Conservation (phyloP, 1,140 invertebrate species). For the Zaprionus lachaisei region DNA sequence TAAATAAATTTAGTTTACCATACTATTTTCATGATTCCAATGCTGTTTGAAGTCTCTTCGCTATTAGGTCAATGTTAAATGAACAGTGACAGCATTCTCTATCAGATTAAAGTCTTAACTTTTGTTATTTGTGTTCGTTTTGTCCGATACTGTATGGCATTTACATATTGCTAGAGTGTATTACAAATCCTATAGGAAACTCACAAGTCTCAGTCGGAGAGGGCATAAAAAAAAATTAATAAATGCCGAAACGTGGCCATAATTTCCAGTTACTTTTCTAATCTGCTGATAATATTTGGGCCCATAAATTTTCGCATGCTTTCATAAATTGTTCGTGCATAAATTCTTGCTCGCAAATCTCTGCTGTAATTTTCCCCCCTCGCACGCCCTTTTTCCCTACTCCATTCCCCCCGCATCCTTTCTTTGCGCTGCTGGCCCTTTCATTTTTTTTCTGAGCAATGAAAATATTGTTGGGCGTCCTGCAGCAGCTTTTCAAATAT, state of each 20-base stretch:
- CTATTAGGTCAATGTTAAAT: too few species aligned
- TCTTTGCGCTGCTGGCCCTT: not conserved
- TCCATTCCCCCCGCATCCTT: not conserved
- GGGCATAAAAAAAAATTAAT: constrained; percentile 35
- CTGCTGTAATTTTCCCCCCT: constrained; percentile 2
- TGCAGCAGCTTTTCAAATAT: constrained; percentile 69
- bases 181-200: not conserved
- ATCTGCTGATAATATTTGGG: constrained; percentile 68
- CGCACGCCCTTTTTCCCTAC: not conserved
- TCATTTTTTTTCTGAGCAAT: constrained; percentile 26
- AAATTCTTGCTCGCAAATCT: constrained; percentile 60
- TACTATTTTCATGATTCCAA: too few species aligned
- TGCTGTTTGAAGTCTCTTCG: too few species aligned
- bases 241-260: constrained; percentile 46
- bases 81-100: too few species aligned
- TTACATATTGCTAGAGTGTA: too few species aligned
- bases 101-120: too few species aligned
- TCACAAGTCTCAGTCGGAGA: not conserved
- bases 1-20: too few species aligned
- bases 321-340: constrained; percentile 65
- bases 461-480: constrained; percentile 54
- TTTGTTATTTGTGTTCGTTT: too few species aligned
- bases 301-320: constrained; percentile 65
- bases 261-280: constrained; percentile 68
- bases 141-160: too few species aligned